A percentile compares a stretch with the other conserved stretches of the same genome.
Evolutionary conservation across 2,888 invertebrate species (phyloP).

Genomic region (Dendrolimus pini): DNA sequence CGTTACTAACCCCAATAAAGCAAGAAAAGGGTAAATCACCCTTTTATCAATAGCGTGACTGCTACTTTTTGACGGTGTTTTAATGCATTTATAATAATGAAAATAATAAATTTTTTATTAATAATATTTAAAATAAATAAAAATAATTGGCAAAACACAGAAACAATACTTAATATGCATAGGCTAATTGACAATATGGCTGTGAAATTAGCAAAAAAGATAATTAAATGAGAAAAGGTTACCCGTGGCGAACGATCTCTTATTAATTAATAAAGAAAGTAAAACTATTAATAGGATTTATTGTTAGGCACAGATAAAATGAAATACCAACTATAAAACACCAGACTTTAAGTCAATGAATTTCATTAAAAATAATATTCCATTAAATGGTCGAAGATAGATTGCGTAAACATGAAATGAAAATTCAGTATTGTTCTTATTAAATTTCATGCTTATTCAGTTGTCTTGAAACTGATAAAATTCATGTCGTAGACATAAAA

Average conservation of each 20-base stretch:
- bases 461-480: background rate
- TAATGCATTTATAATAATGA: conserved; percentile 63
- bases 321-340: background rate
- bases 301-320: background rate
- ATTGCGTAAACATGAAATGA: background rate
- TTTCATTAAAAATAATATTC: background rate
- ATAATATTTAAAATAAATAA: conserved; percentile 36
- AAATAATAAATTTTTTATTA: too few species aligned
- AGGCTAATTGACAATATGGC: conserved; percentile 77
- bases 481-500: background rate
- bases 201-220: conserved; percentile 76
- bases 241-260: conserved; percentile 64
- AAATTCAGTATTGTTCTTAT: background rate
- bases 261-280: background rate
- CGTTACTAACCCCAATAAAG: conserved; percentile 47
- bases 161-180: conserved; percentile 75
- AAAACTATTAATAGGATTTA: background rate
- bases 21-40: conserved; percentile 56
- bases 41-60: conserved; percentile 66
- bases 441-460: background rate
- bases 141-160: conserved; percentile 71
- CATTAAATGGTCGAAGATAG: background rate
- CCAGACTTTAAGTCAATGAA: background rate
- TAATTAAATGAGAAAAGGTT: conserved; percentile 40
- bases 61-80: conserved; percentile 74